Base-by-base conservation (phyloP, 2,888 invertebrate genomes). In the Agrochola lychnidis region DNA sequence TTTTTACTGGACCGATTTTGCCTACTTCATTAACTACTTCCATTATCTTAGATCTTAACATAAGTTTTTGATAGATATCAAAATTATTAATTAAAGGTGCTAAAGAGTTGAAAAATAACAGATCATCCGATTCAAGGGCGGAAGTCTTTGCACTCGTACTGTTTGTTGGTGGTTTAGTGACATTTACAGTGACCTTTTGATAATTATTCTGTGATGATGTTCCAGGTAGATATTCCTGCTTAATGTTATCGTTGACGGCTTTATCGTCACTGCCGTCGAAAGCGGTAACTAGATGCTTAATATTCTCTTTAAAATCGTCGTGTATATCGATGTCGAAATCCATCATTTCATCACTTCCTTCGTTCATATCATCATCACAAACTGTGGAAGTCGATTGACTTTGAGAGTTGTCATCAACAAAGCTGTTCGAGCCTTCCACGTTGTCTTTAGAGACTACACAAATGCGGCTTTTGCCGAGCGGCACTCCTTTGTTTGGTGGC, bases 101-200 rank as follows among this genome's bases (percentile, higher is more conserved):
- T 61, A 83, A 36, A 4, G 83, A 83, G 30, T 83, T 73, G 19
- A 83, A 83, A 61, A 83, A 83, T 19, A 25, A 57, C 22, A 59
- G 72, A 14, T 83, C 82, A 70, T 83, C 82, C 0, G 61, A 45
- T 51, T 83, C 30, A 12, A 82, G 78, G 1, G 14, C 16, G 0
- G 64, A 36, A 48, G 36, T 22, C 1, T 70, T 82, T 9, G 12
- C 10, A 30, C 14, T n/a, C 19, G n/a, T 2, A 25, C 5, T n/a
- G 12, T 9, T 62, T 14, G 61, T 67, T 22, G 42, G 0, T 5
- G 4, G 36, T 22, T 25, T 9, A 0, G 2, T 30, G 7, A 14
- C 40, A 16, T 40, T 12, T 40, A 6, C 19, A 61, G 7, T 25
- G 2, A 10, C 6, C 10, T 4, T 16, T 25, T 63, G 36, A 7